Evolutionary conservation across 1,140 invertebrate genomes (phyloP).

Genomic region (Drosophila elegans): DNA sequence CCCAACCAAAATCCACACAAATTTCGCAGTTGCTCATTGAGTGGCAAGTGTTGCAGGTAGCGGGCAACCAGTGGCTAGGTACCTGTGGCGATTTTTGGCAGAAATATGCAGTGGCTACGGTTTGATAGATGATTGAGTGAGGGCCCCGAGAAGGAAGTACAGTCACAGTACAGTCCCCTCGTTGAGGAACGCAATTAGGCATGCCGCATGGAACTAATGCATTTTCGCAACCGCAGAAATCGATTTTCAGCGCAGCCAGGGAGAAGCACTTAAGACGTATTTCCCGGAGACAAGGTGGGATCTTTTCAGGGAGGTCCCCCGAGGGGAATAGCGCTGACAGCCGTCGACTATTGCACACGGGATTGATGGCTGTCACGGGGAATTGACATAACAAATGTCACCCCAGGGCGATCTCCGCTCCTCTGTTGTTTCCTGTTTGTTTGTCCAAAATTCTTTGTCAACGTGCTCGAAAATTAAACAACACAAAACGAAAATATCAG

Average conservation of each 20-base stretch:
- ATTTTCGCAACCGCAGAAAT: conserved; percentile 69
- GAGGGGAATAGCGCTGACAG: conserved; percentile 44
- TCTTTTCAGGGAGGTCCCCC: conserved; percentile 47
- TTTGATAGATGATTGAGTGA: conserved; percentile 64
- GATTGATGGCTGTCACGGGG: conserved; percentile 78
- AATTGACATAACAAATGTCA: conserved; percentile 82
- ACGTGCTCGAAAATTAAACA: conserved; percentile 54
- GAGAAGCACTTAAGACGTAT: conserved; percentile 52
- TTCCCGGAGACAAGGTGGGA: conserved; percentile 52
- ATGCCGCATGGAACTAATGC: conserved; percentile 60
- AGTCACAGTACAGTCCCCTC: conserved; percentile 26
- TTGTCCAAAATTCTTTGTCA: conserved; percentile 75
- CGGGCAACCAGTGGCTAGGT: conserved; percentile 15
- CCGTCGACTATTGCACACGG: conserved; percentile 51
- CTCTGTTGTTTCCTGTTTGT: conserved; percentile 49
- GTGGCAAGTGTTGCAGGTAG: conserved; percentile 55
- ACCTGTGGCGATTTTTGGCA: conserved; percentile 57
- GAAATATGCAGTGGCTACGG: conserved; percentile 47
- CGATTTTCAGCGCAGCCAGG: conserved; percentile 61
- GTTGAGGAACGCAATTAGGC: conserved; percentile 56
- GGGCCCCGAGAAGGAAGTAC: conserved; percentile 13
- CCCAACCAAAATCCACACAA: conserved; percentile 43
- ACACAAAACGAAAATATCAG: conserved; percentile 29
- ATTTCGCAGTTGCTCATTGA: conserved; percentile 61
- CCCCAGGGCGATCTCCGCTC: conserved; percentile 42